Evolutionary conservation across 2,888 invertebrate species (phyloP).

Genomic region (Pristionchus maxplancki): DNA sequence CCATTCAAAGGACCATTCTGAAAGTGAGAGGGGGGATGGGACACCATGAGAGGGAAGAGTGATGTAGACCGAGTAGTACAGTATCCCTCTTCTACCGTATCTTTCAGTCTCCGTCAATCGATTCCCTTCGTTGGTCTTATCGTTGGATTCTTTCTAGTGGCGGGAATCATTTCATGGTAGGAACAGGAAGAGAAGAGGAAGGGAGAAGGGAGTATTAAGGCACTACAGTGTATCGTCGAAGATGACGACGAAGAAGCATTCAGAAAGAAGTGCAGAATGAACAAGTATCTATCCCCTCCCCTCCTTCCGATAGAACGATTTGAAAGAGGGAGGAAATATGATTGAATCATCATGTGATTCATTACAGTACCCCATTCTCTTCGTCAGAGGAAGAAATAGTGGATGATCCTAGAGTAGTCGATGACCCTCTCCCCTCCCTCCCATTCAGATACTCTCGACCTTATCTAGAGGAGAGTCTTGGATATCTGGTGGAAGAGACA

Average conservation of each 20-base stretch:
- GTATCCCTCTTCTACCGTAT: not conserved
- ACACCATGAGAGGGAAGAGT: not conserved
- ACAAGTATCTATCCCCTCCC: constrained; percentile 16
- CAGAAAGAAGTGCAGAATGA: constrained; percentile 18
- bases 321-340: not conserved
- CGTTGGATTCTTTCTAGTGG: not conserved
- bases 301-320: not conserved
- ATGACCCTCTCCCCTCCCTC: constrained; percentile 6
- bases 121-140: constrained; percentile 40
- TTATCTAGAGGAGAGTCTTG: not conserved
- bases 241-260: not conserved
- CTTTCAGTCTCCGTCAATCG: constrained; percentile 42
- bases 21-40: not conserved
- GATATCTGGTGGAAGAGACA: constrained; percentile 37
- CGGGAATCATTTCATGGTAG: constrained; percentile 20
- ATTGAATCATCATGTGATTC: not conserved
- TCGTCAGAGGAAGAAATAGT: not conserved
- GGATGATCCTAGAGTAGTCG: constrained; percentile 40
- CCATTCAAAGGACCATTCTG: not conserved
- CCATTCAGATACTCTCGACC: constrained; percentile 34
- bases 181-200: not conserved
- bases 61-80: not conserved
- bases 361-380: constrained; percentile 27
- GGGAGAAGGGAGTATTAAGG: not conserved
- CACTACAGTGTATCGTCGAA: constrained; percentile 1